phyloP scores from a whole-genome alignment of 2,888 invertebrate genomes.

The Dorcus parallelipipedus region DNA sequence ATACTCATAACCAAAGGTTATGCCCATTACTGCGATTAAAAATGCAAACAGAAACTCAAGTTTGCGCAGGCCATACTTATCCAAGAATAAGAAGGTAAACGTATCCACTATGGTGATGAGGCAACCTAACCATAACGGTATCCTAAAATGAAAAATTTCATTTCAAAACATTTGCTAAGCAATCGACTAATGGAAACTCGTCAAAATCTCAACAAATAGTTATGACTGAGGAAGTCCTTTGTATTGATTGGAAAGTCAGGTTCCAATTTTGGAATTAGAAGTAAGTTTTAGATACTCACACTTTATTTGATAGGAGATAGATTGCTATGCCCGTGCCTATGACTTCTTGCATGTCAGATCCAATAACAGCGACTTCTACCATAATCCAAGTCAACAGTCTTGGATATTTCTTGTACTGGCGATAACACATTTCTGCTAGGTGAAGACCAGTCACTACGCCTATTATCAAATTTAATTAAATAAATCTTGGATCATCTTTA shows the following conservation, averaged over 20 bases:
- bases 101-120: slow-evolving; percentile 81
- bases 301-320: slow-evolving; percentile 72
- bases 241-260: no score
- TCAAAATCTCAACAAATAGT: no score
- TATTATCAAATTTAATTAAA: slow-evolving; percentile 12
- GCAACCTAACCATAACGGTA: slow-evolving; percentile 77
- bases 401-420: slow-evolving; percentile 72
- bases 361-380: slow-evolving; percentile 89
- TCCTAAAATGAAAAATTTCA: slow-evolving; percentile 45
- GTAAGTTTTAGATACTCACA: slow-evolving; percentile 52
- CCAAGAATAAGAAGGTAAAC: slow-evolving; percentile 81
- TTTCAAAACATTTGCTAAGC: neutral
- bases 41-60: slow-evolving; percentile 77
- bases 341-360: slow-evolving; percentile 89
- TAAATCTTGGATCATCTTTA: no score
- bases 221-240: no score
- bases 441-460: slow-evolving; percentile 75
- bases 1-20: slow-evolving; percentile 87
- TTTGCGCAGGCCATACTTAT: slow-evolving; percentile 79
- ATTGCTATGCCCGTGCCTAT: slow-evolving; percentile 87
- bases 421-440: slow-evolving; percentile 75
- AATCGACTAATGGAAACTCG: neutral
- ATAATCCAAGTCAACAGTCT: slow-evolving; percentile 80
- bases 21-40: slow-evolving; percentile 78
- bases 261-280: no score